These are phyloP conservation scores for Thunnus thynnus DNA, from an alignment of 2,113 vertebrate genomes.

Conservation along the genomic window DNA sequence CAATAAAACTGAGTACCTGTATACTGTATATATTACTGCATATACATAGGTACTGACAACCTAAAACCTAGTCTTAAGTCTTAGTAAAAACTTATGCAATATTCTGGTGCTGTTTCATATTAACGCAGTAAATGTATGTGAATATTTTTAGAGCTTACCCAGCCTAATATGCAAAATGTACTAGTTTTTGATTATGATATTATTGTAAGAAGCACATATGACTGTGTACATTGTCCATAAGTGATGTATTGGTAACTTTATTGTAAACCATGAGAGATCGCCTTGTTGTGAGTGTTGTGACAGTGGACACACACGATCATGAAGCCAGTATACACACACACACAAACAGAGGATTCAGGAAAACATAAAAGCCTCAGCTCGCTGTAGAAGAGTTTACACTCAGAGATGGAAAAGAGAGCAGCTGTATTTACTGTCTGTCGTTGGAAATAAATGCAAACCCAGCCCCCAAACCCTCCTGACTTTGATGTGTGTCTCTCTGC, in stretches of 20 bases:
- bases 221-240: slow-evolving; percentile 62
- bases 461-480: slow-evolving; percentile 1
- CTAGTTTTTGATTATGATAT: slow-evolving; percentile 62
- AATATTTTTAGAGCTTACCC: slow-evolving; percentile 74
- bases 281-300: slow-evolving; percentile 31
- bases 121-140: slow-evolving; percentile 74
- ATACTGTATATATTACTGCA: slow-evolving; percentile 58
- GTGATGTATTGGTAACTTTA: slow-evolving; percentile 53
- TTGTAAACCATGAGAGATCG: slow-evolving; percentile 51
- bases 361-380: slow-evolving; percentile 57
- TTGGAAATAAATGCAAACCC: slow-evolving; percentile 80
- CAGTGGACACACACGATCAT: slow-evolving; percentile 36
- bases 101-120: slow-evolving; percentile 79
- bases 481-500: slow-evolving; percentile 60
- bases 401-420: slow-evolving; percentile 59
- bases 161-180: slow-evolving; percentile 77
- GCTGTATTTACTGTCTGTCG: slow-evolving; percentile 78
- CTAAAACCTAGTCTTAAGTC: slow-evolving; percentile 63
- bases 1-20: slow-evolving; percentile 74
- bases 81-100: slow-evolving; percentile 68
- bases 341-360: slow-evolving; percentile 54
- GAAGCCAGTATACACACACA: slow-evolving; percentile 57
- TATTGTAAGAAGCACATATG: slow-evolving; percentile 67
- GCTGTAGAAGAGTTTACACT: slow-evolving; percentile 52
- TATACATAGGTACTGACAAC: slow-evolving; percentile 69